phyloP scores from a whole-genome alignment of 2,888 invertebrate genomes.

The Taenaris catops region DNA sequence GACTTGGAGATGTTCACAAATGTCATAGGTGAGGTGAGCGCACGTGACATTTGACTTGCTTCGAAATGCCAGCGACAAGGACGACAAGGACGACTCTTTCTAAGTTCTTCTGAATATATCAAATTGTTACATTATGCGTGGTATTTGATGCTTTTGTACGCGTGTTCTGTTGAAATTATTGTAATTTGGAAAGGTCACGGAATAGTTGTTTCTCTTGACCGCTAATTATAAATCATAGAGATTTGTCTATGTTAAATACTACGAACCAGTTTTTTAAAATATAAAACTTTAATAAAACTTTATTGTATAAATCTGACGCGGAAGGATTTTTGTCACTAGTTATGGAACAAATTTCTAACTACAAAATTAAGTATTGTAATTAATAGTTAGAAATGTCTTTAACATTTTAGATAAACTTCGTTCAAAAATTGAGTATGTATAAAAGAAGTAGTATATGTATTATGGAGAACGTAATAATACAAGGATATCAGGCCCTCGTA shows the following conservation, averaged over 20 bases:
- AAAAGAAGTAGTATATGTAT: too few species aligned
- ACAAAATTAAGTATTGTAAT: too few species aligned
- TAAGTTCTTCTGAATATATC: constrained; percentile 61
- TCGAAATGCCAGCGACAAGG: constrained; percentile 76
- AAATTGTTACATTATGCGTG: constrained; percentile 64
- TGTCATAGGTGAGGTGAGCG: constrained; percentile 69
- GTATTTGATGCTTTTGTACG: constrained; percentile 65
- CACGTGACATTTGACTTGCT: constrained; percentile 73
- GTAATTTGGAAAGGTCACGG: constrained; percentile 63
- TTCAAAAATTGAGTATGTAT: too few species aligned
- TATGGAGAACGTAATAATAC: too few species aligned
- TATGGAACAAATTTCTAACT: too few species aligned
- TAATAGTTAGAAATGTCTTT: too few species aligned
- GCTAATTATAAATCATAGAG: constrained; percentile 37
- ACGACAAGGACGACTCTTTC: constrained; percentile 78
- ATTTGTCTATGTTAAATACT: constrained; percentile 22
- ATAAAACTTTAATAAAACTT: too few species aligned
- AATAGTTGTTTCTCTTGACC: constrained; percentile 70
- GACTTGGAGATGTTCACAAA: constrained; percentile 49
- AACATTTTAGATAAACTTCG: too few species aligned
- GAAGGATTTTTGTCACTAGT: too few species aligned
- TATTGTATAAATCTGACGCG: too few species aligned
- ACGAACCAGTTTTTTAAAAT: constrained; percentile 8
- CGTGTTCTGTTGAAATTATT: constrained; percentile 63
- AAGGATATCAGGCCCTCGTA: too few species aligned